Evolutionary conservation across 2,113 vertebrate genomes (phyloP).

Genomic region (Colinus virginianus): DNA sequence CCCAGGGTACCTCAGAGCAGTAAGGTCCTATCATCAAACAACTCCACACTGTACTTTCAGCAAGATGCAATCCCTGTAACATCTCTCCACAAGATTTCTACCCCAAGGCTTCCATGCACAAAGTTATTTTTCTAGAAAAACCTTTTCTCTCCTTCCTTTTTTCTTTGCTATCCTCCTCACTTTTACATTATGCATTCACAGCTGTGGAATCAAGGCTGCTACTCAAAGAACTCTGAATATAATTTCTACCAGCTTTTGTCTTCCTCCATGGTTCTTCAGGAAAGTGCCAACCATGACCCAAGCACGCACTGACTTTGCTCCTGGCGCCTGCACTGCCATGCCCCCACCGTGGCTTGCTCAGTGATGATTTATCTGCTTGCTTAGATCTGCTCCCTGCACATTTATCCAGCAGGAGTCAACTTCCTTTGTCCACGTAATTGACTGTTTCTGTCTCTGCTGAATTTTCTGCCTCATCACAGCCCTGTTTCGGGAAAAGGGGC

Average conservation of each 20-base stretch:
- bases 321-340: not conserved
- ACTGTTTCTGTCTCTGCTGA: not conserved
- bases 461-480: not conserved
- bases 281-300: not conserved
- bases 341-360: accelerated
- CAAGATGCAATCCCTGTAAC: not conserved
- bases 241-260: not conserved
- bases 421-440: not conserved
- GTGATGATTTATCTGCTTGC: not conserved
- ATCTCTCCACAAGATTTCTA: not conserved
- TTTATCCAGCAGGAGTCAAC: not conserved
- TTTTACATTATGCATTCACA: not conserved
- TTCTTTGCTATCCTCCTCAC: not conserved
- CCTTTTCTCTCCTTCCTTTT: not conserved
- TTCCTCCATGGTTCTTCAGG: not conserved
- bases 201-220: accelerated
- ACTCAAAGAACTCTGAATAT: not conserved
- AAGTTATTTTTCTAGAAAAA: not conserved
- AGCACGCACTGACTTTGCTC: accelerated
- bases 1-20: not conserved
- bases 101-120: accelerated
- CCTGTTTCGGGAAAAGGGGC: conserved; percentile 18
- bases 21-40: not conserved
- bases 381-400: accelerated
- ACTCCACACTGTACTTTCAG: accelerated